Evolutionary conservation across 2,113 vertebrate species (phyloP).

Genomic region (Gobio gobio): DNA sequence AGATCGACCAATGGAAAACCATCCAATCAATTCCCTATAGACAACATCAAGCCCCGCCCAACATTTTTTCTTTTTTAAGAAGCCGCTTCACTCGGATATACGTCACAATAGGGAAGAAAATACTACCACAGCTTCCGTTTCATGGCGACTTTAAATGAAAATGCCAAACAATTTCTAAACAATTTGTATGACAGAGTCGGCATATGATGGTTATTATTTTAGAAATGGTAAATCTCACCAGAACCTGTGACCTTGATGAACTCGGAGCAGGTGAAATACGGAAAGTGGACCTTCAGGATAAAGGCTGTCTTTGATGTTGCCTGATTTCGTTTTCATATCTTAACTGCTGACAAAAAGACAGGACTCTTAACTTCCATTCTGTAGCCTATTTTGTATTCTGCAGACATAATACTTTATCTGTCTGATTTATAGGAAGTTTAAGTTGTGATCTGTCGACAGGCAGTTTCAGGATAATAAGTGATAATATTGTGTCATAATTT

Average conservation of each 20-base stretch:
- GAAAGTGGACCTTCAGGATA: too few species aligned
- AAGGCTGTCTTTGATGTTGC: too few species aligned
- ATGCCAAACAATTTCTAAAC: background rate
- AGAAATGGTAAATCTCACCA: background rate
- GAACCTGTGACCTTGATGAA: background rate
- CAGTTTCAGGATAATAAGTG: background rate
- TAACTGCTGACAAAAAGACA: too few species aligned
- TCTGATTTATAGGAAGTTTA: background rate
- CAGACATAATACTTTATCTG: too few species aligned
- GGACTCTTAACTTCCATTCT: background rate
- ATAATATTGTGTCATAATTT: background rate
- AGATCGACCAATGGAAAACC: too few species aligned
- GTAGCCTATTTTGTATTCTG: background rate
- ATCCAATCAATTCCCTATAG: too few species aligned
- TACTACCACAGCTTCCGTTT: too few species aligned
- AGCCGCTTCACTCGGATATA: too few species aligned
- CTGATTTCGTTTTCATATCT: too few species aligned
- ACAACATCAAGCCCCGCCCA: too few species aligned
- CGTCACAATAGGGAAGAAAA: too few species aligned
- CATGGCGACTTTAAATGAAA: background rate
- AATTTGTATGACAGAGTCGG: background rate
- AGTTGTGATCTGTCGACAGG: background rate
- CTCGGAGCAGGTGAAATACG: background rate
- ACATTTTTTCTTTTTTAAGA: too few species aligned
- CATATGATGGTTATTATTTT: background rate